Percentiles rank a stretch among this genome's conserved stretches.
Evolutionary conservation across 1,140 invertebrate species (phyloP).

Genomic region (Sinella curviseta): DNA sequence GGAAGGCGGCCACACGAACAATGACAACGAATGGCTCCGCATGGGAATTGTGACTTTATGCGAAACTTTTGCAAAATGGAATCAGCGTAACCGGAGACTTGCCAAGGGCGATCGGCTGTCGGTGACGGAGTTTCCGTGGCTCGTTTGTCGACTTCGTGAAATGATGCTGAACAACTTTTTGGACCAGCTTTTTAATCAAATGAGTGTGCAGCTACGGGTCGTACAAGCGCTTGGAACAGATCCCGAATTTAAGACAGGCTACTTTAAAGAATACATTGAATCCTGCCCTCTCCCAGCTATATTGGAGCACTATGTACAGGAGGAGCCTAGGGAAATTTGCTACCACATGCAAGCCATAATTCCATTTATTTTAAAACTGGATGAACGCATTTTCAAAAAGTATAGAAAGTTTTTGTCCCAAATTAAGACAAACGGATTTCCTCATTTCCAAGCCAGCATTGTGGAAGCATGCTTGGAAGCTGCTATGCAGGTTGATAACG

Average conservation of each 20-base stretch:
- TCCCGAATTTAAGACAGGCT: background rate
- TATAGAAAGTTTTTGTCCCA: slow-evolving; percentile 19
- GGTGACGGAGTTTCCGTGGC: background rate
- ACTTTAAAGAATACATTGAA: slow-evolving; percentile 12
- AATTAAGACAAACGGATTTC: slow-evolving; percentile 36
- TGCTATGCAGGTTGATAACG: slow-evolving; percentile 26
- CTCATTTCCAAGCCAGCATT: slow-evolving; percentile 24
- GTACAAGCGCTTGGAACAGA: background rate
- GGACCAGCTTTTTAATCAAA: background rate
- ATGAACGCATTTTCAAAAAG: slow-evolving; percentile 9
- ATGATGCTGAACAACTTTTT: background rate
- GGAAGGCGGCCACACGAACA: background rate
- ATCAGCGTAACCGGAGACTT: background rate
- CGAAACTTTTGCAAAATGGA: slow-evolving; percentile 14
- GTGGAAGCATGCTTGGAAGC: slow-evolving; percentile 38
- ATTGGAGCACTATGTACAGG: background rate
- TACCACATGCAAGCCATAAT: slow-evolving; percentile 10
- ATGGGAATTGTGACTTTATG: background rate
- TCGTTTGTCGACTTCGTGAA: background rate
- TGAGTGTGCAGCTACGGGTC: background rate
- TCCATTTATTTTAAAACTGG: slow-evolving; percentile 12
- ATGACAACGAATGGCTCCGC: background rate
- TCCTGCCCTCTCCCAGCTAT: background rate
- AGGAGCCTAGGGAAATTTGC: slow-evolving; percentile 16
- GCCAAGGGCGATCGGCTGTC: background rate